Evolutionary conservation across 1,140 invertebrate genomes (phyloP), one percentile per base, ranked within the genome.

Genomic region (Drosophila santomea): DNA sequence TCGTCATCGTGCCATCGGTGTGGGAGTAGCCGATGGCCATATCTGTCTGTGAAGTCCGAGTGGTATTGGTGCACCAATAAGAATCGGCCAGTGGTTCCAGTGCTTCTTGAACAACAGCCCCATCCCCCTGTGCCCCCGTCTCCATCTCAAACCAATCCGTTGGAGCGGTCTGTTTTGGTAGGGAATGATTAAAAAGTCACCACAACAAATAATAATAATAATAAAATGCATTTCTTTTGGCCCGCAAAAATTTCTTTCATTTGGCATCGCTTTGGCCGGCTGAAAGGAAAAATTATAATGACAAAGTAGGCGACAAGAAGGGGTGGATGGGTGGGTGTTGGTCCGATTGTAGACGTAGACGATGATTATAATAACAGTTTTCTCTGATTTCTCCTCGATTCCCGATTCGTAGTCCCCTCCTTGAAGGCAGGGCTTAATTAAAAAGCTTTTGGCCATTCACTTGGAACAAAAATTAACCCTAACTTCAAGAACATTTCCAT

Each of bases 341-440:
- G 52, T 47, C 28, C 48, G 38, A 11, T 48, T 56, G 63, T n/a
- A 64, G 58, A 23, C 75, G 54, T 50, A 50, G 59, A 54, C 71
- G 73, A 68, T 80, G 84, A 88, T 86, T 86, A 73, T 84, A 84
- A 90, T 84, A 90, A 88, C 68, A 80, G 77, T 89, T 88, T 74
- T 71, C 68, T 79, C 44, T 75, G 45, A 77, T 71, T 77, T 77
- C 64, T 78, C 66, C 71, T 64, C 69, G 72, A 77, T 88, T 62
- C 69, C 67, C 74, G 72, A 71, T 80, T 77, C 64, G 66, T 51
- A 48, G 50, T 50, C 39, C 64, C 67, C 68, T 66, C 74, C 66
- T 75, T 67, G 41, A 76, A 78, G 79, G 62, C 83, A 74, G 66
- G 75, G 66, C 75, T 68, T 86, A 80, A 86, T 86, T 86, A 86